phyloP scores from a whole-genome alignment of 2,113 vertebrate genomes.

The Chaetorhynchus papuensis region DNA sequence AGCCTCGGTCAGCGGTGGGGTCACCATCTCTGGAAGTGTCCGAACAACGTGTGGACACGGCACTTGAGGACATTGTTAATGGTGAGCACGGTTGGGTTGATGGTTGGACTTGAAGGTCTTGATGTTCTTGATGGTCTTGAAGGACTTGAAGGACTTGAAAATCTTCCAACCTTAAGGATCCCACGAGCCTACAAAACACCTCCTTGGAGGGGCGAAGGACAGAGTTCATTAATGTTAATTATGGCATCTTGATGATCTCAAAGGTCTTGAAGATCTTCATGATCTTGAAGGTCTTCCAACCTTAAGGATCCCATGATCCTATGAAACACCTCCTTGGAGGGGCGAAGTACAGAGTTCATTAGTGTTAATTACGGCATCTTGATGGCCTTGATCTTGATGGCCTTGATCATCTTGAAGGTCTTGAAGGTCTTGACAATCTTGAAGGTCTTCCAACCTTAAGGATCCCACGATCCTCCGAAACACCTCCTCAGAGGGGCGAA shows the following conservation, averaged over 20 bases:
- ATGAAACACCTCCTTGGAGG: not conserved
- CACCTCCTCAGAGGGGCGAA: not conserved
- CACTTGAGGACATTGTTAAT: not conserved
- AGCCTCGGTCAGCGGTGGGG: not conserved
- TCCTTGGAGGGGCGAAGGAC: not conserved
- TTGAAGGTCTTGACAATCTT: not conserved
- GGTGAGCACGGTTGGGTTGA: not conserved
- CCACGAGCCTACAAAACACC: not conserved
- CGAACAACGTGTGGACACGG: fast-evolving
- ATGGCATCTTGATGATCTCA: not conserved
- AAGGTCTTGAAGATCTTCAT: not conserved
- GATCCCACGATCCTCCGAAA: not conserved
- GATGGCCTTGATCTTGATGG: not conserved
- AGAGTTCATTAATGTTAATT: not conserved
- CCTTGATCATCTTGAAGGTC: not conserved
- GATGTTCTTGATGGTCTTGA: not conserved
- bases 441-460: not conserved
- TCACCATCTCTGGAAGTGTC: not conserved
- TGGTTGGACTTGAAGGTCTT: not conserved
- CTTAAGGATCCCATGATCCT: no score
- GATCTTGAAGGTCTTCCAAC: fast-evolving
- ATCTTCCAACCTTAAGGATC: not conserved
- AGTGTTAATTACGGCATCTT: fast-evolving
- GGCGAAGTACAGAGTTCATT: fast-evolving
- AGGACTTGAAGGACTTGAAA: not conserved